A percentile compares a stretch with the other conserved stretches of the same genome.
Conservation (phyloP, 2,888 invertebrate genomes). For the Rosalia funebris region DNA sequence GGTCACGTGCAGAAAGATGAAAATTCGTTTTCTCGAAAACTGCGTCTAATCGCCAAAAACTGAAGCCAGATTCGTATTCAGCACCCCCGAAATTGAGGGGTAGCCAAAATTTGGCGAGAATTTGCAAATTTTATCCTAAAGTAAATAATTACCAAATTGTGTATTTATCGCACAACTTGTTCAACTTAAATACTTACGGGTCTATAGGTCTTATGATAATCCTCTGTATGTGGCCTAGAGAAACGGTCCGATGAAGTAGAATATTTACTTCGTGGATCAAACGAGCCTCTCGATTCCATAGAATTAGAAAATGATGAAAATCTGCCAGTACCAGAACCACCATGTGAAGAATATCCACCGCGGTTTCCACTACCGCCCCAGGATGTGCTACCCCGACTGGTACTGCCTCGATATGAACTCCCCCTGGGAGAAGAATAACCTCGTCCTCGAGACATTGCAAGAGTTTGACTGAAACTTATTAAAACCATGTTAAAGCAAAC, state of each 20-base stretch:
- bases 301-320: constrained; percentile 37
- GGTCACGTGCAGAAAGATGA: no score
- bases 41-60: no score
- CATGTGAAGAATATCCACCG: constrained; percentile 46
- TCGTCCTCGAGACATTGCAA: constrained; percentile 55
- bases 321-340: constrained; percentile 32
- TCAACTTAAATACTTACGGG: constrained; percentile 50
- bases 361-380: constrained; percentile 49
- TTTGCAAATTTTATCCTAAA: no score
- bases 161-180: no score
- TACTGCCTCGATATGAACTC: constrained; percentile 52
- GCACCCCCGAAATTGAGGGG: no score
- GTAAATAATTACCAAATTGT: no score
- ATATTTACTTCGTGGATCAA: constrained; percentile 58
- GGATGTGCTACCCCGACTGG: constrained; percentile 50
- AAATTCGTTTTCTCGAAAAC: no score
- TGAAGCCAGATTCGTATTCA: no score
- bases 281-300: constrained; percentile 45
- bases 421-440: constrained; percentile 51
- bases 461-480: constrained; percentile 53
- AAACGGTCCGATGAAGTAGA: constrained; percentile 53
- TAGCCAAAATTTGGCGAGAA: no score
- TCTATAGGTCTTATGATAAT: constrained; percentile 58
- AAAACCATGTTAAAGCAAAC: constrained; percentile 5
- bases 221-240: constrained; percentile 53